Evolutionary conservation across 2,888 invertebrate genomes (phyloP).

Genomic region (Ophonus ardosiacus): DNA sequence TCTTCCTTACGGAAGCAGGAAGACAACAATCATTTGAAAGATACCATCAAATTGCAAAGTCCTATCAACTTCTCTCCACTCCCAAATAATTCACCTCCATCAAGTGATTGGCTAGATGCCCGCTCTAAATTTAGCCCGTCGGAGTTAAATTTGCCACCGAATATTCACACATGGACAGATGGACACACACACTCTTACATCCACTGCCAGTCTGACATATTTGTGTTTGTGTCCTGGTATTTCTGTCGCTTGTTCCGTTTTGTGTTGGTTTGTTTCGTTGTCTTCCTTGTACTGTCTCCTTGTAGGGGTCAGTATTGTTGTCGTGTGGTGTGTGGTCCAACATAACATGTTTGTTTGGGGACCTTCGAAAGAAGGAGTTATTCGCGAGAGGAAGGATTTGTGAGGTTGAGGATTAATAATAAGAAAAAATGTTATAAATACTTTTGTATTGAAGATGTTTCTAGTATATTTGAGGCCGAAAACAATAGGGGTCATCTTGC

Average conservation of each 20-base stretch:
- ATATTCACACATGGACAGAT: neutral
- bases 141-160: neutral
- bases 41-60: too few species aligned
- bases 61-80: neutral
- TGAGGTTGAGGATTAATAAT: neutral
- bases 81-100: neutral
- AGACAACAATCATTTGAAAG: too few species aligned
- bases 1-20: too few species aligned
- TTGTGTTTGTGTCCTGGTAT: neutral
- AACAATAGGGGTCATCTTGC: too few species aligned
- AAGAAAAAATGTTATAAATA: too few species aligned
- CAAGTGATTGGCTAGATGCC: constrained; percentile 2
- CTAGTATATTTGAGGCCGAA: too few species aligned
- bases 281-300: neutral
- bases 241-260: neutral
- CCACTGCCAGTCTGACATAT: neutral
- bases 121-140: neutral
- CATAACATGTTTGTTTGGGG: neutral
- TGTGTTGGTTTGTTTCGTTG: neutral
- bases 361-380: neutral
- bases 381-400: neutral
- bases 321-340: neutral
- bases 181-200: neutral
- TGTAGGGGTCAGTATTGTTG: neutral
- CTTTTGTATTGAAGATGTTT: too few species aligned